Base-by-base conservation (phyloP, 2,888 invertebrate genomes). In the Loripinus fragilis region DNA sequence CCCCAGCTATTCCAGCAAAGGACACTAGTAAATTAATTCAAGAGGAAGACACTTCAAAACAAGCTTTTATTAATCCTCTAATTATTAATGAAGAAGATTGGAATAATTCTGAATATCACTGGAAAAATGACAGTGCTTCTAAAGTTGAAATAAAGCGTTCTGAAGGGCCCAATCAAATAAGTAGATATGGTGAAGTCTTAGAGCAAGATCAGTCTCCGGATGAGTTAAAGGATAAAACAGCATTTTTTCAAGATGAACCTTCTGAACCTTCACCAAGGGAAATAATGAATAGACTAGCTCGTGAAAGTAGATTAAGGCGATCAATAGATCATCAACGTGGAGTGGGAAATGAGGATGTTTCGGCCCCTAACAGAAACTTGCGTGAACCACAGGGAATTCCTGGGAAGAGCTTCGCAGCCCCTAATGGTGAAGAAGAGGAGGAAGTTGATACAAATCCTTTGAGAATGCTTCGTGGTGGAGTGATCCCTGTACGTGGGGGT, bases 391-490 rank as follows among this genome's bases (percentile, higher is more conserved):
- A 91, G 78, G 92, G 92, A 70, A 92, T 91, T 77, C 90, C 90
- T 30, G 89, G 87, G 33, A 89, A 90, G 74, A 77, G 76, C 67
- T 48, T 76, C 25, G 41, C 79, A 65, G 64, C 83, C 65, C 67
- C 81, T 60, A 74, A 64, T 28, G 71, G 76, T 94, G 94, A 86
- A 94, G 92, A 91, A 41, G 89, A 90, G 3, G 93, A 92, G n/a
- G 92, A 93, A 42, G 93, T 93, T 33, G 94, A 94, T 76, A 93
- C 94, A 33, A 96, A 96, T 93, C 96, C 96, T 0, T 93, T 96
- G 86, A 94, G 96, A 85, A 95, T 96, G 95, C 93, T 96, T 73
- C 94, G 93, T 68, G 92, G 91, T 68, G 91, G 92, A 66, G 90
- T 90, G 68, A 89, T 91, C 60, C 90, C 90, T 23, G 88, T 90